Conservation (phyloP, 2,113 vertebrate genomes). For the Crotalus viridis region DNA sequence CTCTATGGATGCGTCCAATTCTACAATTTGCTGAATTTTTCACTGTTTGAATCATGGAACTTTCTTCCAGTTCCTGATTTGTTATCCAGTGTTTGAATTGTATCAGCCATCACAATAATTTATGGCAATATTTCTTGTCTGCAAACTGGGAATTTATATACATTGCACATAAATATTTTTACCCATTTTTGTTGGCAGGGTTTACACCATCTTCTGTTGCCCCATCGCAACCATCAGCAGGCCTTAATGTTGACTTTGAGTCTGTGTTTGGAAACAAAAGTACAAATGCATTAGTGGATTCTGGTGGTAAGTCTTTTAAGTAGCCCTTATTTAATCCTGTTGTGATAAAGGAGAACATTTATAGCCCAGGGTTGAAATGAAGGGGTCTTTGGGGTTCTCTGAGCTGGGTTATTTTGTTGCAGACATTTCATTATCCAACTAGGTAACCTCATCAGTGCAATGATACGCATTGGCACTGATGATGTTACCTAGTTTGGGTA, state of each 20-base stretch:
- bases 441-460: not conserved
- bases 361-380: not conserved
- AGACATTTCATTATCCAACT: not conserved
- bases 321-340: not conserved
- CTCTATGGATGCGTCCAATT: not conserved
- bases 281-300: conserved; percentile 79
- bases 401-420: not conserved
- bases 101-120: not conserved
- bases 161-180: conserved; percentile 12
- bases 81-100: not conserved
- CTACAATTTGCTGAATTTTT: not conserved
- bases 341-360: not conserved
- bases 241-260: conserved; percentile 95
- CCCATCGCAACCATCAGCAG: conserved; percentile 80
- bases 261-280: conserved; percentile 95
- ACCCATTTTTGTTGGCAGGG: conserved; percentile 67
- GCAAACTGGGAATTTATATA: not conserved
- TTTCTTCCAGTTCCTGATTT: not conserved
- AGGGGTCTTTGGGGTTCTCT: not conserved
- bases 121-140: not conserved
- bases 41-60: not conserved
- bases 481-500: not conserved
- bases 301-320: conserved; percentile 77
- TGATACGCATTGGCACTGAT: not conserved
- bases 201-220: conserved; percentile 83